These are phyloP conservation scores for Falco peregrinus DNA, from an alignment of 2,797 vertebrate species.

Conservation along the genomic window DNA sequence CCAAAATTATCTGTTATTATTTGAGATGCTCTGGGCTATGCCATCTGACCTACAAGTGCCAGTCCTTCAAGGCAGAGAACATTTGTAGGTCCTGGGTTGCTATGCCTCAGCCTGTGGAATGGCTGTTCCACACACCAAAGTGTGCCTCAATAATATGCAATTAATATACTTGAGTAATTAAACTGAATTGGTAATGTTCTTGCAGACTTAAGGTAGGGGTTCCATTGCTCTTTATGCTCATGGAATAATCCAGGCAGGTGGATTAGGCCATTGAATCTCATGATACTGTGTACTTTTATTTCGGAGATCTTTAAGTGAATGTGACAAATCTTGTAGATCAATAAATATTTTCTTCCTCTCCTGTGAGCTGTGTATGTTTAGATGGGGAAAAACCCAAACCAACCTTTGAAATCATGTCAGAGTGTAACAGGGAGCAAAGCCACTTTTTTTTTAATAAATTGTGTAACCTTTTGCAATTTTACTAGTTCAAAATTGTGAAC, in stretches of 20 bases:
- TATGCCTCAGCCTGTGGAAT: not conserved
- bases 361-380: not conserved
- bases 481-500: not conserved
- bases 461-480: not conserved
- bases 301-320: not conserved
- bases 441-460: not conserved
- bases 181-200: not conserved
- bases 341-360: not conserved
- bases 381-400: accelerated
- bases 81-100: not conserved
- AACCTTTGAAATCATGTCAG: not conserved
- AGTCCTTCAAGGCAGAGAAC: not conserved
- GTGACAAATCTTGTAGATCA: not conserved
- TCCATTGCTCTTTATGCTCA: not conserved
- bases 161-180: not conserved
- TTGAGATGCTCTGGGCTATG: not conserved
- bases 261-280: not conserved
- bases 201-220: not conserved
- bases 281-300: not conserved
- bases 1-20: not conserved
- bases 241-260: not conserved
- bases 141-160: not conserved
- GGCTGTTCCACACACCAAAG: too few relatives aligned
- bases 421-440: not conserved
- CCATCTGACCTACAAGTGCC: not conserved